Base-by-base conservation (phyloP, 2,888 invertebrate genomes). In the Sesia bembeciformis region DNA sequence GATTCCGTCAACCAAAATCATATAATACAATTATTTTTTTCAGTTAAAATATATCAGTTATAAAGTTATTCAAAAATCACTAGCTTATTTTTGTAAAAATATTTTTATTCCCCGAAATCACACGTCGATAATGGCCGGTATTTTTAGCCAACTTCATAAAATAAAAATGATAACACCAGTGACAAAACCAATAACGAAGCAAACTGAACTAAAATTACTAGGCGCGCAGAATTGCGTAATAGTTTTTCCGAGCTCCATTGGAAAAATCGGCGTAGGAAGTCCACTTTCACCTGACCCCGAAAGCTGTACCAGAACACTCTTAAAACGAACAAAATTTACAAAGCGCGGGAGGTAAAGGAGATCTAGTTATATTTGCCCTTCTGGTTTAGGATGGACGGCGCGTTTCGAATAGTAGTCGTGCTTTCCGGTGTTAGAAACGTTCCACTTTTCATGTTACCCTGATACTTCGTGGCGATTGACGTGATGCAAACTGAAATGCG, bases 371-470 rank as follows among this genome's bases (percentile, higher is more conserved):
- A 40, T 8, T 64, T 62, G 67, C 56, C 57, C 51, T 38, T 51
- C 40, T 53, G 60, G 60, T 68, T 68, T 67, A 64, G 62, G 67
- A 67, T 64, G 66, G 66, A 64, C 67, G 60, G 55, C 60, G 65
- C 64, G 67, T 64, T 67, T 60, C 65, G 65, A 68, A 70, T 70
- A 66, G 64, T 58, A 60, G 60, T 60, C 68, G 64, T 67, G 66
- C 64, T 72, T 71, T 70, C 66, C 67, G 68, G 66, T 68, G 67
- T 68, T 66, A 69, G 68, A 64, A 70, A 64, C 66, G 62, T 65
- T 64, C 61, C 67, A 65, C 66, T 67, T 70, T 70, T 70, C 65
- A 70, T 73, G 70, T 67, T 61, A 57, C 53, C 68, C 70, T 70
- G 66, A 67, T 71, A 68, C 61, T 63, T 62, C 55, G 59, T 55